phyloP scores from a whole-genome alignment of 2,888 invertebrate species.

The Drosophila buzzatii region DNA sequence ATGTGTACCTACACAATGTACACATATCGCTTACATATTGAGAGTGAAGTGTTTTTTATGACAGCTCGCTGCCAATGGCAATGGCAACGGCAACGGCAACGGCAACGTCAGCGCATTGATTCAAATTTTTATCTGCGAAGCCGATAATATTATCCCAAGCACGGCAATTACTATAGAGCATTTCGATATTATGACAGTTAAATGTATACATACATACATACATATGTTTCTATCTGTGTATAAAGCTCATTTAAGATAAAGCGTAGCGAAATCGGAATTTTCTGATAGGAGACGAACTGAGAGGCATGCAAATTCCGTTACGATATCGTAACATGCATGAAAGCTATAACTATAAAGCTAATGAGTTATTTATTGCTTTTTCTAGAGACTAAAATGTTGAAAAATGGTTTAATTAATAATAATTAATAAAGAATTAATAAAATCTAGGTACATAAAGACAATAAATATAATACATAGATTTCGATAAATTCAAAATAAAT shows the following conservation, averaged over 20 bases:
- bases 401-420: background rate
- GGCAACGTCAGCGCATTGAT: slow-evolving; percentile 50
- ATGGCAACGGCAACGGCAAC: slow-evolving; percentile 32
- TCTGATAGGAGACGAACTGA: background rate
- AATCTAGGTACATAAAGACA: too few species aligned
- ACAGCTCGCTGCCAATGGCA: slow-evolving; percentile 4
- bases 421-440: background rate
- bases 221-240: background rate
- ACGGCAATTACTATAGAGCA: slow-evolving; percentile 37
- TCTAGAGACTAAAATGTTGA: background rate
- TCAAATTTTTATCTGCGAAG: slow-evolving; percentile 38
- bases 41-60: slow-evolving; percentile 20
- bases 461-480: too few species aligned
- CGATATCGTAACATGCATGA: background rate
- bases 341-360: background rate
- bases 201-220: background rate
- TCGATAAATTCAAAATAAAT: too few species aligned
- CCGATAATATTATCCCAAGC: slow-evolving; percentile 12
- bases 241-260: slow-evolving; percentile 1
- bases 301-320: background rate
- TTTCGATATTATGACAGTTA: slow-evolving; percentile 33
- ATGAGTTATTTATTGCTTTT: too few species aligned
- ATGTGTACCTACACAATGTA: slow-evolving; percentile 1
- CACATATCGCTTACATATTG: slow-evolving; percentile 8
- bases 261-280: background rate